Conservation (phyloP, 1,140 invertebrate genomes). For the Ganaspis sp. region DNA sequence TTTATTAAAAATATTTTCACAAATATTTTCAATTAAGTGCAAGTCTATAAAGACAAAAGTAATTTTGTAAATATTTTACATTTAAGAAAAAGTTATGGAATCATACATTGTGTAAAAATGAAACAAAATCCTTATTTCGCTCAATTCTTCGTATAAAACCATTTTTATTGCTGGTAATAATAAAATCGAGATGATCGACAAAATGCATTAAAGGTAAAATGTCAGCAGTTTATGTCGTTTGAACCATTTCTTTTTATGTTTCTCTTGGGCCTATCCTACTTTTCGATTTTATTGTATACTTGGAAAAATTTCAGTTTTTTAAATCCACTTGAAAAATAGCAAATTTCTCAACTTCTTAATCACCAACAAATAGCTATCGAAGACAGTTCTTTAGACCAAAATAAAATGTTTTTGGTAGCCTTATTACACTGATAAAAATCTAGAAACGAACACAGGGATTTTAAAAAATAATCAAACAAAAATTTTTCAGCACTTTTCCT, state of each 20-base stretch:
- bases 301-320: not conserved
- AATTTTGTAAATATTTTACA: not conserved
- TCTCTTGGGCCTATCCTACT: slow-evolving; percentile 38
- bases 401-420: too few relatives aligned
- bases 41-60: too few relatives aligned
- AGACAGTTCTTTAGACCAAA: too few relatives aligned
- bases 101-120: not conserved
- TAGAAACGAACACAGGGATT: too few relatives aligned
- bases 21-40: too few relatives aligned
- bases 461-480: too few relatives aligned
- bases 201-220: slow-evolving; percentile 57
- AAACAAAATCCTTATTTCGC: not conserved
- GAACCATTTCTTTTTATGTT: slow-evolving; percentile 59
- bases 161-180: slow-evolving; percentile 40
- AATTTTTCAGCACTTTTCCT: too few relatives aligned
- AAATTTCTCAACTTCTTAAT: not conserved
- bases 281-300: not conserved
- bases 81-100: not conserved
- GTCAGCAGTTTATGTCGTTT: slow-evolving; percentile 63
- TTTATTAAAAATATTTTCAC: too few relatives aligned
- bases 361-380: too few relatives aligned
- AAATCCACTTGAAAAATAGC: not conserved
- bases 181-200: slow-evolving; percentile 57
- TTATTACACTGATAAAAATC: too few relatives aligned
- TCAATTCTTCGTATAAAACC: slow-evolving; percentile 4